Evolutionary conservation across 1,140 invertebrate species (phyloP).

Genomic region (Euschistus heros): DNA sequence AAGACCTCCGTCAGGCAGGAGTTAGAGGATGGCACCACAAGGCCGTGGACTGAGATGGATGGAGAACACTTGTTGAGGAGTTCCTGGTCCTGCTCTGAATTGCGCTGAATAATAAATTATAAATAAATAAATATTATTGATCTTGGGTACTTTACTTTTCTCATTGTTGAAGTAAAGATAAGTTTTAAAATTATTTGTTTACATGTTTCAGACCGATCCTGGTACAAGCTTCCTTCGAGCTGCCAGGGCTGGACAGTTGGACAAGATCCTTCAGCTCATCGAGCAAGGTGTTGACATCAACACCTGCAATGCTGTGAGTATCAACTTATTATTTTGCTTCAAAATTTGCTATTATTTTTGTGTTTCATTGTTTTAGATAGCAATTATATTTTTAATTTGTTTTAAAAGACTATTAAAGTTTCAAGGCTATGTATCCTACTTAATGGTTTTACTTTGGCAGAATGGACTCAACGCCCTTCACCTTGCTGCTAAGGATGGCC

Average conservation of each 20-base stretch:
- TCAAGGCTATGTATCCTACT: background rate
- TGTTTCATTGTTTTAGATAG: background rate
- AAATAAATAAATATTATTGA: no score
- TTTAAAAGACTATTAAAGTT: no score
- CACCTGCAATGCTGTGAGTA: constrained; percentile 89
- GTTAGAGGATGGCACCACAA: no score
- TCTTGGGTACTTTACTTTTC: no score
- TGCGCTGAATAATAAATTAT: no score
- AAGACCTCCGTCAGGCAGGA: no score
- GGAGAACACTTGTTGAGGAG: no score
- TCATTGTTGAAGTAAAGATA: no score
- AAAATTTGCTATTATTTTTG: background rate
- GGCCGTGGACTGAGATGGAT: no score
- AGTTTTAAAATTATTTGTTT: constrained; percentile 28
- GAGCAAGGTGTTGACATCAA: constrained; percentile 94
- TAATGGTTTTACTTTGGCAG: constrained; percentile 42
- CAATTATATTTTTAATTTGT: no score
- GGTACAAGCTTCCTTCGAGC: constrained; percentile 83
- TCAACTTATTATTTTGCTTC: background rate
- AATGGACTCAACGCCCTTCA: constrained; percentile 97
- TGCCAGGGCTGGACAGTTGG: constrained; percentile 89
- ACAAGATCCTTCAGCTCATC: constrained; percentile 88
- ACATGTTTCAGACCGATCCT: constrained; percentile 64
- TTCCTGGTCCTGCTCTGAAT: no score
- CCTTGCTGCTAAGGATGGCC: constrained; percentile 95